phyloP scores from a whole-genome alignment of 2,888 invertebrate genomes.

The Zaprionus obscuricornis region DNA sequence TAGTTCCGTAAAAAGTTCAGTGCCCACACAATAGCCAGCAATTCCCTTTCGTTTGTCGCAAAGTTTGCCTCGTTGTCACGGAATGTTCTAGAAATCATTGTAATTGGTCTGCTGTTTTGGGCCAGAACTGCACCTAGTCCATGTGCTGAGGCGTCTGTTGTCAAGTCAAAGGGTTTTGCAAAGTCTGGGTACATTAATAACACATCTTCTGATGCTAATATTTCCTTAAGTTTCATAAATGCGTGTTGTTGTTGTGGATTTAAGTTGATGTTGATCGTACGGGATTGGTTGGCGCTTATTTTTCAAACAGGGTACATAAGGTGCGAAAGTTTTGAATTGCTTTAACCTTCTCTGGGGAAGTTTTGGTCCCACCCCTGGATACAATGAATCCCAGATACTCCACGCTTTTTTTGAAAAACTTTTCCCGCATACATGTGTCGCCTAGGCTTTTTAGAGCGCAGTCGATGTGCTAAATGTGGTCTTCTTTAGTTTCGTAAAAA shows the following conservation, averaged over 20 bases:
- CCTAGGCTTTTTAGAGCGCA: not conserved
- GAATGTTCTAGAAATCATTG: conserved; percentile 12
- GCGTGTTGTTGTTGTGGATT: not conserved
- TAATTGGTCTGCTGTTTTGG: conserved; percentile 1
- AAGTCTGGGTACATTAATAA: conserved; percentile 3
- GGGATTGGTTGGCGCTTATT: not conserved
- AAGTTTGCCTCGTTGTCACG: not conserved
- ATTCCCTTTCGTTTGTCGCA: conserved; percentile 8
- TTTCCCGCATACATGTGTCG: conserved; percentile 2
- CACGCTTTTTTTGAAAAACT: conserved; percentile 5
- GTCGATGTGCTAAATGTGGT: not conserved
- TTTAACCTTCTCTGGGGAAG: not conserved
- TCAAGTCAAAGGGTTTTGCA: conserved; percentile 3
- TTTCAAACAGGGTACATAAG: not conserved
- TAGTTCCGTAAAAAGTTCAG: conserved; percentile 8
- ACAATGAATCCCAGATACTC: conserved; percentile 12
- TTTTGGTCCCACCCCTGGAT: not conserved
- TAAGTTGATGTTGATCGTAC: not conserved
- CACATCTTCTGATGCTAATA: conserved; percentile 5
- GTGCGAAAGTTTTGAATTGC: not conserved
- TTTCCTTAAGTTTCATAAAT: conserved; percentile 2
- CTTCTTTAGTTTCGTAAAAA: conserved; percentile 2
- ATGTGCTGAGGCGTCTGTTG: conserved; percentile 6
- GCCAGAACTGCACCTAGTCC: conserved; percentile 9
- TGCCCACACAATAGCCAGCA: conserved; percentile 12